These are phyloP conservation scores for Pseudomyrmex concolor DNA, from an alignment of 1,140 invertebrate genomes.

Conservation along the genomic window DNA sequence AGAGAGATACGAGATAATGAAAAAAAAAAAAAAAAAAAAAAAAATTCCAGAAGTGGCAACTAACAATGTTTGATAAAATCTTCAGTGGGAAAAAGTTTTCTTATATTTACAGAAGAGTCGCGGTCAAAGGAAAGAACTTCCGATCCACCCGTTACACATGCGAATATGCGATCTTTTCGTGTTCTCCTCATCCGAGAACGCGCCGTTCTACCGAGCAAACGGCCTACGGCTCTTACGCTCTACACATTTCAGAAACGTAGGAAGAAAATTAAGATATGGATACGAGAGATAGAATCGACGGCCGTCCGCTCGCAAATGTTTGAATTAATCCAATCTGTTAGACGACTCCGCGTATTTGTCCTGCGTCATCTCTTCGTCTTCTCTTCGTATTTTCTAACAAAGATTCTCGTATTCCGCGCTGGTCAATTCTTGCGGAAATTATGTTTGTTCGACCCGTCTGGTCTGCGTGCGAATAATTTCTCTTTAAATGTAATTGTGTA, in stretches of 20 bases:
- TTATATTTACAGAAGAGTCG: conserved; percentile 2
- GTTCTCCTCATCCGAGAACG: conserved; percentile 47
- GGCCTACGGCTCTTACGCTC: conserved; percentile 46
- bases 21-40: too few relatives aligned
- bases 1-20: too few relatives aligned
- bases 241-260: conserved; percentile 54
- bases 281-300: conserved; percentile 39
- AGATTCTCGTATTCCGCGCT: conserved; percentile 18
- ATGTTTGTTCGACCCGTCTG: neutral
- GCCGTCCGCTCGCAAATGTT: conserved; percentile 53
- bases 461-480: neutral
- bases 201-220: conserved; percentile 67
- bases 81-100: neutral
- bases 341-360: conserved; percentile 42
- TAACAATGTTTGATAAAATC: conserved; percentile 14
- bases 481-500: neutral
- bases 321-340: conserved; percentile 47
- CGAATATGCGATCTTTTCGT: conserved; percentile 34
- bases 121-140: conserved; percentile 3
- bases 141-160: conserved; percentile 22
- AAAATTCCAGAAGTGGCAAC: conserved; percentile 4
- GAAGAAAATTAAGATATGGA: conserved; percentile 70
- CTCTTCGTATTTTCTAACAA: conserved; percentile 4
- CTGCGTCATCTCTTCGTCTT: conserved; percentile 6
- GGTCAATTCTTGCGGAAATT: conserved; percentile 2